Percentiles rank a stretch among this genome's conserved stretches.
Conservation (phyloP, 2,888 invertebrate species). For the Pristionchus mayeri region DNA sequence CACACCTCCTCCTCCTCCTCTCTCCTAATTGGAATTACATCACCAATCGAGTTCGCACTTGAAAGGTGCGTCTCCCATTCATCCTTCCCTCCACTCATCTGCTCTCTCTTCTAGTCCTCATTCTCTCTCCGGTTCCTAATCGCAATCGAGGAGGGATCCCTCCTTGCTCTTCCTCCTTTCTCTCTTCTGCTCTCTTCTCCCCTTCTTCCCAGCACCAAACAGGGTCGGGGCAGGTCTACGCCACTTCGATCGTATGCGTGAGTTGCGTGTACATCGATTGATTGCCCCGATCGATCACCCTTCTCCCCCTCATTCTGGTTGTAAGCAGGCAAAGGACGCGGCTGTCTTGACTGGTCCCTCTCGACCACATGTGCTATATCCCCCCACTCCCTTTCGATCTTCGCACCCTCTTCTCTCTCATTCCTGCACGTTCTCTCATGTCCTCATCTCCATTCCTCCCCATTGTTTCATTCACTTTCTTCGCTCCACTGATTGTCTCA, state of each 20-base stretch:
- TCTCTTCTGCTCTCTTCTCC: constrained; percentile 21
- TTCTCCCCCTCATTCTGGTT: neutral
- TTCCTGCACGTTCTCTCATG: constrained; percentile 1
- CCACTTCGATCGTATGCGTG: neutral
- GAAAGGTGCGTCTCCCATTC: neutral
- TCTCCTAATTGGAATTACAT: neutral
- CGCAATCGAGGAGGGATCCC: constrained; percentile 1
- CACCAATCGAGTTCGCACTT: neutral
- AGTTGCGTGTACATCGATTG: neutral
- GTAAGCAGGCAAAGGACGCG: constrained; percentile 31
- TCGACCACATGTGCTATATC: constrained; percentile 16
- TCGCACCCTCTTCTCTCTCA: constrained; percentile 29
- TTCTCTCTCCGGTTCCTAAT: constrained; percentile 36
- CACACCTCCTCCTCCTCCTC: neutral
- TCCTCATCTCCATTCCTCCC: constrained; percentile 22
- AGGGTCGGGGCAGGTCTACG: constrained; percentile 37
- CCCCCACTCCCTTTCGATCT: neutral
- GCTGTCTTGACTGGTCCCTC: constrained; percentile 32
- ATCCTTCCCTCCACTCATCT: constrained; percentile 13
- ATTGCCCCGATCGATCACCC: neutral
- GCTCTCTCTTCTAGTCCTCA: constrained; percentile 9
- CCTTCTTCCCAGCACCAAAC: constrained; percentile 5
- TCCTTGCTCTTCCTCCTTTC: constrained; percentile 25
- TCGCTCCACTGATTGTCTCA: constrained; percentile 23
- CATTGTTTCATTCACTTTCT: constrained; percentile 45